Evolutionary conservation across 2,888 invertebrate genomes (phyloP).

Genomic region (Campoplex nolae): DNA sequence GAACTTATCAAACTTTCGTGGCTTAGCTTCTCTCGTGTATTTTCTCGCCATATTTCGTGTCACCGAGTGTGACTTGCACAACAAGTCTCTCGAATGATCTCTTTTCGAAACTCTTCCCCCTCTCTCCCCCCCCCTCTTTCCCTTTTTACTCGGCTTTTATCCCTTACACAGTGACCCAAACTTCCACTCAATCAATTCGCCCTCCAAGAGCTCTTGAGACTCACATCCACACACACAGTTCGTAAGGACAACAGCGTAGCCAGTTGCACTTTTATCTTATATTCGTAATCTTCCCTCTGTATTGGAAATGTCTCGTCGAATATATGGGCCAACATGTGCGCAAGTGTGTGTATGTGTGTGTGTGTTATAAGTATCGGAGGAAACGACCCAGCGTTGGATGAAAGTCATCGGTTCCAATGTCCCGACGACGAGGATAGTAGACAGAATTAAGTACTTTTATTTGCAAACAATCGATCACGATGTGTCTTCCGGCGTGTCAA

Average conservation of each 20-base stretch:
- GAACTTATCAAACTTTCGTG: slow-evolving; percentile 23
- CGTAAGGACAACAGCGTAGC: slow-evolving; percentile 33
- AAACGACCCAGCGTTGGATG: slow-evolving; percentile 4
- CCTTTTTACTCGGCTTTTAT: not conserved
- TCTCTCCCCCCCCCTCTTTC: not conserved
- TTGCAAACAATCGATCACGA: slow-evolving; percentile 37
- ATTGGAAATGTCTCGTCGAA: slow-evolving; percentile 8
- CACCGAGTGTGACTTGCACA: not conserved
- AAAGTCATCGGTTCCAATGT: slow-evolving; percentile 17
- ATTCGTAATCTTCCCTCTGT: slow-evolving; percentile 18
- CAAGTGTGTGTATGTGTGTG: not conserved
- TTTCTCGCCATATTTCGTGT: slow-evolving; percentile 3
- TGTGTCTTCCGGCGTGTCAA: slow-evolving; percentile 7
- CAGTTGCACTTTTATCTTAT: slow-evolving; percentile 36
- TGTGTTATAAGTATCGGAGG: not conserved
- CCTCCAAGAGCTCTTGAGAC: slow-evolving; percentile 15
- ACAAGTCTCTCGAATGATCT: slow-evolving; percentile 11
- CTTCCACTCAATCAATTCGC: slow-evolving; percentile 50
- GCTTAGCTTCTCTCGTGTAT: slow-evolving; percentile 13
- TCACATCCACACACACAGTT: not conserved
- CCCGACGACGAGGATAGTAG: slow-evolving; percentile 16
- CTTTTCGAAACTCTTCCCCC: slow-evolving; percentile 25
- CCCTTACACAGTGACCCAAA: slow-evolving; percentile 63
- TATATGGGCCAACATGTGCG: slow-evolving; percentile 12
- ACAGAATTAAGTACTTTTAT: slow-evolving; percentile 34